phyloP scores from a whole-genome alignment of 2,113 vertebrate species.

The Geococcyx californianus region DNA sequence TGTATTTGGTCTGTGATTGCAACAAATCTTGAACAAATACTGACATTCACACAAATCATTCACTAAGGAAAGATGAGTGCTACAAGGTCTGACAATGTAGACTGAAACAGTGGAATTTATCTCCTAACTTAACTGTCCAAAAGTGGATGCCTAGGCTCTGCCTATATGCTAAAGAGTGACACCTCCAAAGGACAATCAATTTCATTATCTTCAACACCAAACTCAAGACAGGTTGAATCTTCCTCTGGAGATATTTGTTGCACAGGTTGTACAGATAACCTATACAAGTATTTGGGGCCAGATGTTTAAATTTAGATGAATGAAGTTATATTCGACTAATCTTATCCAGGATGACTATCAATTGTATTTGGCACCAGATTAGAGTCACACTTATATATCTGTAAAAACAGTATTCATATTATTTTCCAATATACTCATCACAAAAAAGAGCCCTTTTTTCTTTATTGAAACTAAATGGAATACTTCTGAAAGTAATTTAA shows the following conservation, averaged over 20 bases:
- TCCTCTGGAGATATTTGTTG: neutral
- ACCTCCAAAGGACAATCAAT: neutral
- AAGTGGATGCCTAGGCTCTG: neutral
- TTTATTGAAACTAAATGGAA: neutral
- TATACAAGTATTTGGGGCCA: neutral
- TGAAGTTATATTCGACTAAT: neutral
- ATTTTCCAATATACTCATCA: neutral
- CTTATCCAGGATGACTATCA: neutral
- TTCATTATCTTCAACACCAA: neutral
- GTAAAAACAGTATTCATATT: neutral
- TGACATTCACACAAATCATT: neutral
- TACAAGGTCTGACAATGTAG: neutral
- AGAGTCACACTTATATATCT: neutral
- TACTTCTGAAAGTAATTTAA: neutral
- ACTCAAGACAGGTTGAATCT: neutral
- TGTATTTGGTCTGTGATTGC: neutral
- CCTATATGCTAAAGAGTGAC: neutral
- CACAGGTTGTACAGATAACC: neutral
- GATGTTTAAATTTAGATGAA: neutral
- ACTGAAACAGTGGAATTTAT: neutral
- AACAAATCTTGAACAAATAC: neutral
- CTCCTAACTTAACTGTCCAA: neutral
- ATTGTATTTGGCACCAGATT: neutral
- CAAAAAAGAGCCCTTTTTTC: neutral
- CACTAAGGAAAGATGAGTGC: neutral